These are phyloP conservation scores for Poeciliopsis occidentalis DNA, from an alignment of 2,113 vertebrate species.

Conservation along the genomic window DNA sequence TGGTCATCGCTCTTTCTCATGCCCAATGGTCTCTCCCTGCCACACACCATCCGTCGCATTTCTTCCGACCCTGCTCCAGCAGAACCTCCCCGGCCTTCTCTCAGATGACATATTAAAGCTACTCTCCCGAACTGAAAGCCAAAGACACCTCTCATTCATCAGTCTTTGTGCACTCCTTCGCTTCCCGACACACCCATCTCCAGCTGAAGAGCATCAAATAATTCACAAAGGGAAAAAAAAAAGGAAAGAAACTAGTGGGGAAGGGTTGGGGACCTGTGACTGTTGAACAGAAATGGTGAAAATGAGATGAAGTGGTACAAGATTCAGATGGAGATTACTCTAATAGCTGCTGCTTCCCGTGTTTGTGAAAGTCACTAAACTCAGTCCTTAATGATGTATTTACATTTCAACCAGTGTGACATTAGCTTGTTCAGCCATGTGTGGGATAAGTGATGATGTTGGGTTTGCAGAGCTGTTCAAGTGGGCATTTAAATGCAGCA, in stretches of 20 bases:
- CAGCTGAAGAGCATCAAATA: slow-evolving; percentile 29
- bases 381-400: slow-evolving; percentile 68
- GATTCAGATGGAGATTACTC: slow-evolving; percentile 60
- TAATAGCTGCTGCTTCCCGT: slow-evolving; percentile 43
- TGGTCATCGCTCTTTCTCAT: slow-evolving; percentile 72
- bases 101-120: slow-evolving; percentile 73
- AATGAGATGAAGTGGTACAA: slow-evolving; percentile 51
- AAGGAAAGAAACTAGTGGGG: slow-evolving; percentile 2
- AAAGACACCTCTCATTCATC: slow-evolving; percentile 75
- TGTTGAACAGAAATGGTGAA: slow-evolving; percentile 28
- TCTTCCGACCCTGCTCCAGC: slow-evolving; percentile 48
- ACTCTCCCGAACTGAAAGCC: slow-evolving; percentile 66
- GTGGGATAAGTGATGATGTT: slow-evolving; percentile 65
- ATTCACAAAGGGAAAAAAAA: slow-evolving; percentile 35
- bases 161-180: slow-evolving; percentile 37
- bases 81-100: slow-evolving; percentile 49
- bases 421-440: slow-evolving; percentile 69
- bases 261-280: not conserved
- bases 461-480: slow-evolving; percentile 71
- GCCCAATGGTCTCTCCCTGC: slow-evolving; percentile 66
- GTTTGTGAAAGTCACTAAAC: slow-evolving; percentile 67
- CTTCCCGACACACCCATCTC: slow-evolving; percentile 4
- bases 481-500: slow-evolving; percentile 65
- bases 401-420: slow-evolving; percentile 66
- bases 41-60: slow-evolving; percentile 71